Percentiles rank a stretch among this genome's conserved stretches.
These are phyloP conservation scores for Drosophila borealis DNA, from an alignment of 2,888 invertebrate genomes.

Conservation along the genomic window DNA sequence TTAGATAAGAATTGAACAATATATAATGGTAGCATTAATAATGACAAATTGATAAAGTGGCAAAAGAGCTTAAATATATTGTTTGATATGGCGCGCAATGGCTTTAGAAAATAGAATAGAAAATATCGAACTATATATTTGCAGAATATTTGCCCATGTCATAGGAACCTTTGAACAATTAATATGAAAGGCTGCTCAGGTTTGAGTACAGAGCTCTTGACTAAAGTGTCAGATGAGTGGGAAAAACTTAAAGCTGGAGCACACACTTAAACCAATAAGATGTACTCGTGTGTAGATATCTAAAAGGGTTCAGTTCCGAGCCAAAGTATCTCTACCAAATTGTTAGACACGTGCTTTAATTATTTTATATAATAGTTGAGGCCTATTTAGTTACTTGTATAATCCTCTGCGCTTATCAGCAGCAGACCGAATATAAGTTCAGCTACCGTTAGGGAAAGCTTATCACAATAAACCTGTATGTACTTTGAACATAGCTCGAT, in stretches of 20 bases:
- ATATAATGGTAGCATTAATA: slow-evolving; percentile 4
- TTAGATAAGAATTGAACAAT: slow-evolving; percentile 28
- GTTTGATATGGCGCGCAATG: background rate
- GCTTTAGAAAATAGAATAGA: background rate
- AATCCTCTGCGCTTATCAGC: slow-evolving; percentile 42
- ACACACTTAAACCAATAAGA: slow-evolving; percentile 2
- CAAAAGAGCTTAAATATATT: background rate
- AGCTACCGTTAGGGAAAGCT: slow-evolving; percentile 10
- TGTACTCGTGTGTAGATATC: background rate
- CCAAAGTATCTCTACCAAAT: background rate
- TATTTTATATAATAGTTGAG: background rate
- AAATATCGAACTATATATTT: background rate
- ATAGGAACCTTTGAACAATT: background rate
- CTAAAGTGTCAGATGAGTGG: background rate
- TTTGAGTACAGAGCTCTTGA: background rate
- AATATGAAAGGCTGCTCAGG: background rate
- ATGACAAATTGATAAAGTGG: slow-evolving; percentile 22
- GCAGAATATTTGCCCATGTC: background rate
- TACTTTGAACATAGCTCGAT: slow-evolving; percentile 48
- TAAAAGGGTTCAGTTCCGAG: background rate
- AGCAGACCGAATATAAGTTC: background rate
- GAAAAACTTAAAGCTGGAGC: background rate
- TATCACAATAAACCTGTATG: slow-evolving; percentile 39
- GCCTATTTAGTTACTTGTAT: slow-evolving; percentile 10
- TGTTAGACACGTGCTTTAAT: background rate